Evolutionary conservation across 2,888 invertebrate species (phyloP).

Genomic region (Chloromyia formosa): DNA sequence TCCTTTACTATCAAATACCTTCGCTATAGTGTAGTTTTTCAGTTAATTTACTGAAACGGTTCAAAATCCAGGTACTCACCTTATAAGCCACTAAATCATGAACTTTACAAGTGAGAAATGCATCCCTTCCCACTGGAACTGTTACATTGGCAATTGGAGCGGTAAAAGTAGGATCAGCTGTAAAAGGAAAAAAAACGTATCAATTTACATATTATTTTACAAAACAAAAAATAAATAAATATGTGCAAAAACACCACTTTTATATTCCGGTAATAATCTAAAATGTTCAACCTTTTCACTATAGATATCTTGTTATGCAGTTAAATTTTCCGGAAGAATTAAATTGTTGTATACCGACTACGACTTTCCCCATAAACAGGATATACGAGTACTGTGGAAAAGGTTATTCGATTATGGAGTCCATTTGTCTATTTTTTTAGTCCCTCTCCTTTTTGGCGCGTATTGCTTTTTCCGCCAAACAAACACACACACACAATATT

Average conservation of each 20-base stretch:
- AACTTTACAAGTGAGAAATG: conserved; percentile 81
- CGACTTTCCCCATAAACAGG: not conserved
- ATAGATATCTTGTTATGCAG: conserved; percentile 44
- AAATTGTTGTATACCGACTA: conserved; percentile 48
- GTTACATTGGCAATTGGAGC: conserved; percentile 85
- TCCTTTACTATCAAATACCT: no score
- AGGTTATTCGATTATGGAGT: not conserved
- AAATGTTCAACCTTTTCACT: conserved; percentile 8
- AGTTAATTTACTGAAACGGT: no score
- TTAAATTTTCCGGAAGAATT: conserved; percentile 48
- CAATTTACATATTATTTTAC: not conserved
- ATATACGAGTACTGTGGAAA: not conserved
- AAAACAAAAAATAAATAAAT: conserved; percentile 15
- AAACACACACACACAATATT: no score
- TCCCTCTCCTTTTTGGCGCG: not conserved
- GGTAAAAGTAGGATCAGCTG: conserved; percentile 83
- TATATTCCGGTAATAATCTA: not conserved
- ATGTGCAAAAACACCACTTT: no score
- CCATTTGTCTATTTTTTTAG: not conserved
- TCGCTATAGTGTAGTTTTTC: no score
- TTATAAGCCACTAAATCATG: conserved; percentile 84
- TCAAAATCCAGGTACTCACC: conserved; percentile 65
- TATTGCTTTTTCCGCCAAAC: conserved; percentile 4
- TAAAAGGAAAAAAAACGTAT: conserved; percentile 57
- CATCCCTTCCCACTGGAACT: conserved; percentile 84